Base-by-base conservation (phyloP, 2,888 invertebrate species). In the Quadroppia sp. region DNA sequence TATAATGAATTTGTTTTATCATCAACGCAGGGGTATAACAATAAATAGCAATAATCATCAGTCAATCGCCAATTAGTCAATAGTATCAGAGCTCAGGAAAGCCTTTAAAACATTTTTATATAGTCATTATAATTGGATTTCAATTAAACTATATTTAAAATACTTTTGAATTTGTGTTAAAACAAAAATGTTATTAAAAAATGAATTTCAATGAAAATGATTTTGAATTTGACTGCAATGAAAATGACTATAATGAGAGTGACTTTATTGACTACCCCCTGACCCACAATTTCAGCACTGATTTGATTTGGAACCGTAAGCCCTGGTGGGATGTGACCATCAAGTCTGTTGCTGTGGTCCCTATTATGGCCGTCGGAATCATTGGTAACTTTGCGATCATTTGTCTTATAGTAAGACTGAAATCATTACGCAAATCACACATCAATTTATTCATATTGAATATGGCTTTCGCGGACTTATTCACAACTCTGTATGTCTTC, bases 371-470 rank as follows among this genome's bases (percentile, higher is more conserved):
- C 1, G 20, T 86, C 71, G 91, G 90, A 1, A 83, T 90, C 40
- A 83, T 88, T 76, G 87, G 88, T 2, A 91, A 91, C 81, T 82
- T 85, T 4, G 82, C 88, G 1, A 86, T 91, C 30, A 82, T 91
- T 15, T 83, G 86, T 77, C 85, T 89, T 11, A 85, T 91, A 25
- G 78, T 85, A 3, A 86, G 84, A 76, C 87, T 88, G 80, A 86
- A 85, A 56, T 85, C 87, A 80, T 77, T 78, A n/a, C 82, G 91
- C 11, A 86, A 88, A 80, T 87, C 88, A 0, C 87, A 89, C 0
- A 89, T 89, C 17, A 90, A 91, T 82, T 84, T 88, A 45, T 83
- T 91, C 70, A 87, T 91, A 32, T 88, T 87, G 53, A 91, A 90
- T 79, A 87, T 91, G 87, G 90, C 90, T 0, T 79, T 87, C 0